A percentile compares a stretch with the other conserved stretches of the same genome.
These are phyloP conservation scores for Hofmannophila pseudospretella DNA, from an alignment of 2,888 invertebrate species.

Conservation along the genomic window DNA sequence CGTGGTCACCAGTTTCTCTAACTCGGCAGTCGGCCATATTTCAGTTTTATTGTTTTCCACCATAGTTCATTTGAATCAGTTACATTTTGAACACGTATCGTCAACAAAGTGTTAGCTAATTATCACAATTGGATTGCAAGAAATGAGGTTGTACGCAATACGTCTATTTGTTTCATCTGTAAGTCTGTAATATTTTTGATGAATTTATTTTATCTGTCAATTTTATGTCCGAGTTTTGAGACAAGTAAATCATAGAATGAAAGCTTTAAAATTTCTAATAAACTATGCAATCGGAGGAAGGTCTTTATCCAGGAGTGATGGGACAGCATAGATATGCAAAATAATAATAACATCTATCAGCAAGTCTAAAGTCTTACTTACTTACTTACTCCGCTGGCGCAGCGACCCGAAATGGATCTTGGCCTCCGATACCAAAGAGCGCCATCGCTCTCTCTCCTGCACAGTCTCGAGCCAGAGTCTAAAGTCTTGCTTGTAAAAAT, in stretches of 20 bases:
- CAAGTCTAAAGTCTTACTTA: no score
- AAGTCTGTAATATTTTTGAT: neutral
- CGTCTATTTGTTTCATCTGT: no score
- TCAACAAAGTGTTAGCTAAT: constrained; percentile 1
- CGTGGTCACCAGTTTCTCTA: constrained; percentile 34
- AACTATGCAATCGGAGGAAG: neutral
- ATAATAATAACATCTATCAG: no score
- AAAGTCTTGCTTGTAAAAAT: neutral
- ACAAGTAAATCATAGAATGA: neutral
- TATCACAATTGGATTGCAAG: constrained; percentile 5
- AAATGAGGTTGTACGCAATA: no score
- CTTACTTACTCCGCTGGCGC: no score
- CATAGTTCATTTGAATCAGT: constrained; percentile 17
- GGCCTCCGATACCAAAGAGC: no score
- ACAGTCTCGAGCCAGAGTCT: no score
- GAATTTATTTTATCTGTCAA: neutral
- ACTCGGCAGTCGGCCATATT: constrained; percentile 26
- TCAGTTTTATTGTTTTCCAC: constrained; percentile 41
- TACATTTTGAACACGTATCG: constrained; percentile 26
- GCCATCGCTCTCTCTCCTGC: no score
- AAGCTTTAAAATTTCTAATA: neutral
- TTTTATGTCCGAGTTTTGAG: neutral
- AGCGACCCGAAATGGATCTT: no score
- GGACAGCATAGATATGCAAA: no score
- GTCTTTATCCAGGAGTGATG: no score